phyloP scores from a whole-genome alignment of 2,888 invertebrate species.

The Leucoptera coffeella region DNA sequence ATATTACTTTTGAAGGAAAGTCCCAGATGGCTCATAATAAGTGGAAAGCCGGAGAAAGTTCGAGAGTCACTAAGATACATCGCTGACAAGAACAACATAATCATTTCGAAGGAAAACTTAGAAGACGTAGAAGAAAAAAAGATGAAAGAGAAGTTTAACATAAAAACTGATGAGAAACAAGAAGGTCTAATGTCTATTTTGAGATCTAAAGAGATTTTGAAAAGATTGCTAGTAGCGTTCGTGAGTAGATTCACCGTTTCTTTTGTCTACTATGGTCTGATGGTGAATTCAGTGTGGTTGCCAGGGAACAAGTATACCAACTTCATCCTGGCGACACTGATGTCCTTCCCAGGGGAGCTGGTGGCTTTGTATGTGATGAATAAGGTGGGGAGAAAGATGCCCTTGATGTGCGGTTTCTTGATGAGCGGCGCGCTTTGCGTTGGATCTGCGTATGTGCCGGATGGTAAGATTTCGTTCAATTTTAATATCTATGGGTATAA shows the following conservation, averaged over 20 bases:
- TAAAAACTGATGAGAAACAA: slow-evolving; percentile 13
- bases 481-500: no score
- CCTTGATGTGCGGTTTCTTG: slow-evolving; percentile 19
- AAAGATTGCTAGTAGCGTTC: slow-evolving; percentile 15
- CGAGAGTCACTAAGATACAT: slow-evolving; percentile 16
- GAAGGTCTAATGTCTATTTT: slow-evolving; percentile 18
- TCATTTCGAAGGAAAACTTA: slow-evolving; percentile 17
- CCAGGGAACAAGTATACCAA: slow-evolving; percentile 33
- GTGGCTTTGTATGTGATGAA: slow-evolving; percentile 26
- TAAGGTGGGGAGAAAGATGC: slow-evolving; percentile 23
- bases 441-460: slow-evolving; percentile 17
- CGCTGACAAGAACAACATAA: slow-evolving; percentile 19
- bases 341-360: slow-evolving; percentile 35
- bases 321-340: slow-evolving; percentile 24
- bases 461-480: no score
- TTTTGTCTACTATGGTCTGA: slow-evolving; percentile 31
- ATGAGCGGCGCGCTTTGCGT: slow-evolving; percentile 19
- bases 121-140: slow-evolving; percentile 14
- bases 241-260: slow-evolving; percentile 20
- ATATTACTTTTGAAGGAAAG: slow-evolving; percentile 22
- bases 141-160: slow-evolving; percentile 20
- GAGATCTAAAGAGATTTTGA: slow-evolving; percentile 19
- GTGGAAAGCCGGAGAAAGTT: slow-evolving; percentile 19
- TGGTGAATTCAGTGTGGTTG: slow-evolving; percentile 28
- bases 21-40: slow-evolving; percentile 30